phyloP scores from a whole-genome alignment of 2,888 invertebrate species.

The Mystacides longicornis region DNA sequence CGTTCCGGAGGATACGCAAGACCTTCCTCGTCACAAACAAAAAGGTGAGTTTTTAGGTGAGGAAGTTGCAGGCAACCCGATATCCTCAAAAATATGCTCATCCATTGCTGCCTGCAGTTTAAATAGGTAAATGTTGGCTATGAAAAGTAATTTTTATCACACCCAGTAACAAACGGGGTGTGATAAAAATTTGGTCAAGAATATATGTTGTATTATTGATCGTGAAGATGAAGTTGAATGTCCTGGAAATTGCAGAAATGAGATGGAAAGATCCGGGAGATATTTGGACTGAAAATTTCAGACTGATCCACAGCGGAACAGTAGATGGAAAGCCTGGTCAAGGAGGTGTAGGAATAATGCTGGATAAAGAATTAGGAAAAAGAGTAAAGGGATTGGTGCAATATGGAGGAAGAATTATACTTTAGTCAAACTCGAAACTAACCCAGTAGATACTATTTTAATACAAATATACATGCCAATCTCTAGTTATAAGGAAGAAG shows the following conservation, averaged over 20 bases:
- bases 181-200: too few species aligned
- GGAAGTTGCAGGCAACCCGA: too few species aligned
- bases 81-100: too few species aligned
- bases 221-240: conserved; percentile 5
- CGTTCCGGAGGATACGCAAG: too few species aligned
- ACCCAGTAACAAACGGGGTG: too few species aligned
- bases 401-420: background rate
- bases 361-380: background rate
- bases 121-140: too few species aligned
- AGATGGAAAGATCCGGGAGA: conserved; percentile 1
- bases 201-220: background rate
- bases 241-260: conserved; percentile 3
- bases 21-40: too few species aligned
- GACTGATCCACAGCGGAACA: background rate
- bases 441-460: background rate
- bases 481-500: background rate
- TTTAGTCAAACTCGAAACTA: conserved; percentile 3
- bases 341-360: background rate
- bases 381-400: conserved; percentile 2
- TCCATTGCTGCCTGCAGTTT: too few species aligned
- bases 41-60: too few species aligned
- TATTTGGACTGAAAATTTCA: conserved; percentile 1
- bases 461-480: conserved; percentile 5
- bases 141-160: too few species aligned
- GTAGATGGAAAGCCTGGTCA: background rate